Evolutionary conservation across 2,888 invertebrate species (phyloP).

Genomic region (Stenchaetothrips biformis): DNA sequence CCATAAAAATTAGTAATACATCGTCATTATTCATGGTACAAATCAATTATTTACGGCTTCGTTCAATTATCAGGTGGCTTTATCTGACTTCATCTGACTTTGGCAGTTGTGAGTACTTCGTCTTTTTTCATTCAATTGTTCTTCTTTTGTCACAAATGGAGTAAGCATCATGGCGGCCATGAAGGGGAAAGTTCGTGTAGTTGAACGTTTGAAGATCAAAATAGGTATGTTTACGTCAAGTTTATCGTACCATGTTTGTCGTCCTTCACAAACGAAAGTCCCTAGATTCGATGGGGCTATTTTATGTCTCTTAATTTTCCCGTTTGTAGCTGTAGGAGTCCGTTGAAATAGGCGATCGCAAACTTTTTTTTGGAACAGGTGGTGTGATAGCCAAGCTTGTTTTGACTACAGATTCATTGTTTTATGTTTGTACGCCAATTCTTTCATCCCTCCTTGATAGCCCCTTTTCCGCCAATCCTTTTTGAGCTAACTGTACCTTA

Average conservation of each 20-base stretch:
- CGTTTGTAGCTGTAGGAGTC: too few relatives aligned
- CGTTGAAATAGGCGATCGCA: neutral
- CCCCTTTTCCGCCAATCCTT: neutral
- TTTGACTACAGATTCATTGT: constrained; percentile 32
- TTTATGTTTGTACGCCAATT: constrained; percentile 26
- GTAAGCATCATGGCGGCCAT: constrained; percentile 83
- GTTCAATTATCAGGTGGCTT: neutral
- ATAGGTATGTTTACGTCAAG: constrained; percentile 66
- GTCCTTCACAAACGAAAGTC: neutral
- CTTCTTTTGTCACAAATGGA: constrained; percentile 52
- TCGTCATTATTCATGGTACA: too few relatives aligned
- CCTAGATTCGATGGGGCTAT: neutral
- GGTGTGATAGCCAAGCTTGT: constrained; percentile 27
- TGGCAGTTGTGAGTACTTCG: neutral
- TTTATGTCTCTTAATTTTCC: neutral
- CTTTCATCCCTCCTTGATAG: neutral
- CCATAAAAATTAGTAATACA: too few relatives aligned
- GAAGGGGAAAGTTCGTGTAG: constrained; percentile 84
- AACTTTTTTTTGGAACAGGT: constrained; percentile 4
- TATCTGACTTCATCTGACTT: neutral
- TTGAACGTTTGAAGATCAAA: constrained; percentile 90
- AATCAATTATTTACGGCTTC: too few relatives aligned
- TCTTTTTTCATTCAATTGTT: constrained; percentile 18
- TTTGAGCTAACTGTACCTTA: neutral
- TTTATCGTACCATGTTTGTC: neutral